Percentiles rank a stretch among this genome's conserved stretches.
These are phyloP conservation scores for Archips xylosteana DNA, from an alignment of 2,888 invertebrate genomes.

Conservation along the genomic window DNA sequence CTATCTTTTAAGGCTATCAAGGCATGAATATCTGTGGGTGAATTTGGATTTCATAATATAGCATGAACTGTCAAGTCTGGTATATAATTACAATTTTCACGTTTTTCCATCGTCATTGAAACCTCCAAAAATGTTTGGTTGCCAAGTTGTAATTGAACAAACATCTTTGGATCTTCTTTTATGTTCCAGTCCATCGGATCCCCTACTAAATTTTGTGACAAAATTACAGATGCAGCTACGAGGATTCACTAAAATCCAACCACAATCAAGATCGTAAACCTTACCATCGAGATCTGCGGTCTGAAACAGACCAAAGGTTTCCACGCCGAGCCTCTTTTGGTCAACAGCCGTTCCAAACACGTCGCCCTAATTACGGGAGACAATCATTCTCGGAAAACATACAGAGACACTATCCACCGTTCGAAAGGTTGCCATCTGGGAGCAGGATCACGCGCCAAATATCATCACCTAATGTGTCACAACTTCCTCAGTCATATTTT, in stretches of 20 bases:
- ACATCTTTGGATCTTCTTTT: no score
- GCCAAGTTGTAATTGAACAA: no score
- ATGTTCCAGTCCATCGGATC: no score
- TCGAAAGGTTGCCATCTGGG: conserved; percentile 65
- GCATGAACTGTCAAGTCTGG: background rate
- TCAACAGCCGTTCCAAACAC: conserved; percentile 68
- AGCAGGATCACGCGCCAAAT: conserved; percentile 66
- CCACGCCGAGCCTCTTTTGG: conserved; percentile 73
- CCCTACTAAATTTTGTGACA: background rate
- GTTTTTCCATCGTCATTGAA: background rate
- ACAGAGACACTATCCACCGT: conserved; percentile 71
- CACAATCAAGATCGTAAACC: conserved; percentile 74
- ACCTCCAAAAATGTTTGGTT: background rate
- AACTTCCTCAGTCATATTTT: conserved; percentile 69
- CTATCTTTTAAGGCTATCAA: background rate
- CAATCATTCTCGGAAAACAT: conserved; percentile 80
- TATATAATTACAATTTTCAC: background rate
- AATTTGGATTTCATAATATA: background rate
- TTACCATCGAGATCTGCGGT: conserved; percentile 53
- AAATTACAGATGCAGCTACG: conserved; percentile 89
- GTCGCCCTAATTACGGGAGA: conserved; percentile 66
- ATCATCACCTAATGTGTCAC: conserved; percentile 74
- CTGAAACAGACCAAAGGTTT: conserved; percentile 60
- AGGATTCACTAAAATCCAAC: conserved; percentile 91
- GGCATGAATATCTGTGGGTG: background rate